These are phyloP conservation scores for Dasypogon diadema DNA, from an alignment of 2,888 invertebrate species.

Conservation along the genomic window DNA sequence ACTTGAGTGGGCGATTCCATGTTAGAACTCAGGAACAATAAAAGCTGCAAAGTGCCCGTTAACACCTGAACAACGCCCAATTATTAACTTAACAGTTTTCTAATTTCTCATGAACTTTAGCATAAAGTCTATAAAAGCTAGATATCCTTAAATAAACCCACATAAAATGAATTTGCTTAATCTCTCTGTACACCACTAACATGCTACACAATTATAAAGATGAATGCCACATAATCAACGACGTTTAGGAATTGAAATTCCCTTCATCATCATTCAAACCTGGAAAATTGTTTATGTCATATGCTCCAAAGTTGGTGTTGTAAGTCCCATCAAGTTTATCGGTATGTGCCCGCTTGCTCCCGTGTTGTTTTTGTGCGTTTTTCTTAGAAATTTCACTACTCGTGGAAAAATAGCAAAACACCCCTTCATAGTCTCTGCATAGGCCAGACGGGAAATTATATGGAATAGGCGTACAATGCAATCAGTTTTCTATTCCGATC, in stretches of 20 bases:
- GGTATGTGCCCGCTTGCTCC: constrained; percentile 11
- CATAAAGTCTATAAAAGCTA: background rate
- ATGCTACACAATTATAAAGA: too few species aligned
- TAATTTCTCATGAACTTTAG: constrained; percentile 14
- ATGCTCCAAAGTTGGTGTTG: constrained; percentile 29
- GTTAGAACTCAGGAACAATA: background rate
- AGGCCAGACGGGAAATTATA: constrained; percentile 28
- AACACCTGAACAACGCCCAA: constrained; percentile 7
- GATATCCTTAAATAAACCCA: background rate
- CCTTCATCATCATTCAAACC: background rate
- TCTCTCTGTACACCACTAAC: background rate
- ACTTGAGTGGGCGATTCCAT: constrained; percentile 11
- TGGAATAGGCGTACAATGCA: constrained; percentile 35
- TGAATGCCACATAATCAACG: too few species aligned
- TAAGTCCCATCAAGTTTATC: constrained; percentile 16
- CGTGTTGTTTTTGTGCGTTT: constrained; percentile 34
- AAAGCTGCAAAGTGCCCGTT: background rate
- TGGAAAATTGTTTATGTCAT: background rate
- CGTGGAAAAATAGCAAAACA: constrained; percentile 37
- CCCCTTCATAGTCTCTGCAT: background rate
- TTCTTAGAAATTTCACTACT: constrained; percentile 41
- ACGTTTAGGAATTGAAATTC: constrained; percentile 44
- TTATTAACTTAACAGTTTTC: background rate
- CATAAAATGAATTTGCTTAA: background rate
- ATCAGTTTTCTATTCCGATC: constrained; percentile 45